phyloP scores from a whole-genome alignment of 1,140 invertebrate genomes.

The Drosophila nigromelanica region DNA sequence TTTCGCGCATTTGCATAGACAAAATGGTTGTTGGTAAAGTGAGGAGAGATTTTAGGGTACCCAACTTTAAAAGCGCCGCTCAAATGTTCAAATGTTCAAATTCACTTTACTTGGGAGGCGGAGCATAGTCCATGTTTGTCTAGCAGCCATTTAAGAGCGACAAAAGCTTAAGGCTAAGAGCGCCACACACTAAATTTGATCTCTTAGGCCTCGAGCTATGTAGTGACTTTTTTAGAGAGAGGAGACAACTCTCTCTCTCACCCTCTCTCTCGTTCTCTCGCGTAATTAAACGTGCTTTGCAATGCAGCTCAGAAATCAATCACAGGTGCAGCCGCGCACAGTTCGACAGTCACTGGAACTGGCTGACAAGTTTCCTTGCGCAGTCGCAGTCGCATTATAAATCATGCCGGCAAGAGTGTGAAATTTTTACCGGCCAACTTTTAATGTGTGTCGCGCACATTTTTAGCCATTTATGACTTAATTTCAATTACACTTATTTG shows the following conservation, averaged over 20 bases:
- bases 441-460: slow-evolving; percentile 62
- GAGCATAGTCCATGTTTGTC: slow-evolving; percentile 50
- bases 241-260: neutral
- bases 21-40: neutral
- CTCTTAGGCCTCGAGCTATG: slow-evolving; percentile 11
- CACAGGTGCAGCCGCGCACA: slow-evolving; percentile 61
- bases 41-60: neutral
- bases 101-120: slow-evolving; percentile 49
- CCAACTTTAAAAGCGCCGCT: neutral
- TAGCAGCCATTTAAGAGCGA: slow-evolving; percentile 42
- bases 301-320: slow-evolving; percentile 57
- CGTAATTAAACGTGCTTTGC: slow-evolving; percentile 33
- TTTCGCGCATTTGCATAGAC: slow-evolving; percentile 27
- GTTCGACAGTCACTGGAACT: slow-evolving; percentile 58
- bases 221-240: neutral
- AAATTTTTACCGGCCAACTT: slow-evolving; percentile 56
- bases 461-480: slow-evolving; percentile 80
- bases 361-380: slow-evolving; percentile 60
- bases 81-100: slow-evolving; percentile 8
- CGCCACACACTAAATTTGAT: neutral
- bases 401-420: slow-evolving; percentile 70
- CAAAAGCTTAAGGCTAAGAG: slow-evolving; percentile 1
- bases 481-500: slow-evolving; percentile 79
- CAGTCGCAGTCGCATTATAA: slow-evolving; percentile 57
- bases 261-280: neutral